phyloP scores from a whole-genome alignment of 2,888 invertebrate genomes.

The Drosophila putrida region DNA sequence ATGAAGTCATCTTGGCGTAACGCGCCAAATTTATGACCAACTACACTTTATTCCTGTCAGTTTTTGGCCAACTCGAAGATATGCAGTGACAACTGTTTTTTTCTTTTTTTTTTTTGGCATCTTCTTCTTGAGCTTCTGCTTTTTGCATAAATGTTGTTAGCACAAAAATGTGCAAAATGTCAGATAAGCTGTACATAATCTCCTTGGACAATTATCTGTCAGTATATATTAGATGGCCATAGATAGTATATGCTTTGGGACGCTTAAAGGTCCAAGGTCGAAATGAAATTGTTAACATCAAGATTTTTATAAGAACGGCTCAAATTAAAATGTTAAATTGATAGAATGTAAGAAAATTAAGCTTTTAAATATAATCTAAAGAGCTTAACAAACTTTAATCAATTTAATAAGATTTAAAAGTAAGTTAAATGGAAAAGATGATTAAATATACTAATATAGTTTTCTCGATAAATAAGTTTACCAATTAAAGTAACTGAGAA shows the following conservation, averaged over 20 bases:
- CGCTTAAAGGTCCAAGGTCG: background rate
- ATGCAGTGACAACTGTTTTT: conserved; percentile 46
- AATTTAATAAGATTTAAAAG: too few relatives aligned
- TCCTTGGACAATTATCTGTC: conserved; percentile 47
- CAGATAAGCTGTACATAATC: conserved; percentile 57
- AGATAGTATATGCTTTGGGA: background rate
- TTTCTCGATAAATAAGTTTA: background rate
- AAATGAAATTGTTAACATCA: background rate
- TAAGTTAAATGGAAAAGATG: too few relatives aligned
- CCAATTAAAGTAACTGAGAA: background rate
- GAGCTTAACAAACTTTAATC: too few relatives aligned
- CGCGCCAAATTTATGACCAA: conserved; percentile 80
- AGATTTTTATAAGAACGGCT: too few relatives aligned
- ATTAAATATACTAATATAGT: too few relatives aligned
- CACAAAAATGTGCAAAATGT: conserved; percentile 47
- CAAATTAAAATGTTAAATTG: too few relatives aligned
- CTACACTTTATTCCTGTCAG: conserved; percentile 75
- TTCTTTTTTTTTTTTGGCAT: conserved; percentile 27
- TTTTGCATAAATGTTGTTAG: conserved; percentile 20
- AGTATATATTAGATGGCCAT: conserved; percentile 8
- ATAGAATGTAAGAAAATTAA: background rate
- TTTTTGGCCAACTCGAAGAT: conserved; percentile 69
- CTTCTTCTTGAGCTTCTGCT: conserved; percentile 15
- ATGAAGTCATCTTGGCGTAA: conserved; percentile 80
- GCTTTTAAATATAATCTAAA: background rate